These are phyloP conservation scores for Agonopterix arenella DNA, from an alignment of 2,888 invertebrate species.

Conservation along the genomic window DNA sequence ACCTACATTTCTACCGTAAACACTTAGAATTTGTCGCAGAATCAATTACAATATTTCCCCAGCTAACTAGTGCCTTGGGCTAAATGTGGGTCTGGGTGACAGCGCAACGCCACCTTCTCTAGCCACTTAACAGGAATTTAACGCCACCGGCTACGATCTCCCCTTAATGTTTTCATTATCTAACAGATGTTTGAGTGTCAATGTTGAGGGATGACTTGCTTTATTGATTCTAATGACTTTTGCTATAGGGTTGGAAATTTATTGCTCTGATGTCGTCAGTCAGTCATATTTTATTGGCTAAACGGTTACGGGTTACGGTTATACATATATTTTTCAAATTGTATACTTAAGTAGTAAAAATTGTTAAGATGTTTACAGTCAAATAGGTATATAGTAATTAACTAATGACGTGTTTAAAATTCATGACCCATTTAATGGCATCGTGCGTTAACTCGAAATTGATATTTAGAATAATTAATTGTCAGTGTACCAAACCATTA, in stretches of 20 bases:
- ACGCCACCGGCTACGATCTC: constrained; percentile 10
- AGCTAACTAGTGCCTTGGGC: not conserved
- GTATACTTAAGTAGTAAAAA: too few relatives aligned
- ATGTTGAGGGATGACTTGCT: constrained; percentile 30
- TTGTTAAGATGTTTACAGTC: too few relatives aligned
- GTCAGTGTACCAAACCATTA: constrained; percentile 2
- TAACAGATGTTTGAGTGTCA: constrained; percentile 24
- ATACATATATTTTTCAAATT: too few relatives aligned
- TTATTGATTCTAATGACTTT: constrained; percentile 57
- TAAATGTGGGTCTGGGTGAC: not conserved
- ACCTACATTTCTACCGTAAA: too few relatives aligned
- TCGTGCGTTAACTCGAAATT: constrained; percentile 12
- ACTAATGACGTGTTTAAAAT: too few relatives aligned
- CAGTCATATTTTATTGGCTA: too few relatives aligned
- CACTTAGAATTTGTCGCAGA: not conserved
- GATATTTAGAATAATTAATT: constrained; percentile 41
- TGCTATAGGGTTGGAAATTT: constrained; percentile 42
- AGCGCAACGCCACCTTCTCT: not conserved
- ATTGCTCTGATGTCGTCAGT: constrained; percentile 1
- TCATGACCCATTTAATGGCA: not conserved
- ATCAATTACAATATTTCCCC: not conserved
- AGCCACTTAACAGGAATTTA: constrained; percentile 8
- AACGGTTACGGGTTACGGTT: too few relatives aligned
- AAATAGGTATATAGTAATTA: too few relatives aligned
- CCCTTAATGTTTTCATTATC: constrained; percentile 41